These are phyloP conservation scores for Dryococelus australis DNA, from an alignment of 2,888 invertebrate species.

Conservation along the genomic window DNA sequence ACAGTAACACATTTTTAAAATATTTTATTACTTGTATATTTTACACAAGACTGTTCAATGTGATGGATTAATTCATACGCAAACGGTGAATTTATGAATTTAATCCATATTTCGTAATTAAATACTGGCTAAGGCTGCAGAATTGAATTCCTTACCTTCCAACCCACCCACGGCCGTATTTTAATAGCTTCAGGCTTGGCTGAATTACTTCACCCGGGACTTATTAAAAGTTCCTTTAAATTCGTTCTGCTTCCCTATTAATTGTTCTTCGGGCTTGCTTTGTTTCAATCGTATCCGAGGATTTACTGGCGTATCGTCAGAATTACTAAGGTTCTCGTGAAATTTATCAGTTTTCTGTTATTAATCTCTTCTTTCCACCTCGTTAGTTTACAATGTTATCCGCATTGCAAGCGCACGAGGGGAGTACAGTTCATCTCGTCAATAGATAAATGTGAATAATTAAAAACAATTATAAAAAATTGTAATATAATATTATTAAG, in stretches of 20 bases:
- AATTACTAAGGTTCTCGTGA: background rate
- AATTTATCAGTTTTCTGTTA: background rate
- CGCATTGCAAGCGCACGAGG: background rate
- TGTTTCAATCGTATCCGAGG: background rate
- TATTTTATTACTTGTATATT: no score
- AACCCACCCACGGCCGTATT: background rate
- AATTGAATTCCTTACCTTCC: no score
- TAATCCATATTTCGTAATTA: background rate
- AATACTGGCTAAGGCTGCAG: background rate
- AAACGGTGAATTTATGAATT: background rate
- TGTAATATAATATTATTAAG: no score
- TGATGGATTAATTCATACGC: no score
- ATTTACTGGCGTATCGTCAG: background rate
- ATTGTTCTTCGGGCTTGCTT: background rate
- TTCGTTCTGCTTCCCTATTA: background rate
- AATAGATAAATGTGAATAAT: no score
- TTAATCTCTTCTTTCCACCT: background rate
- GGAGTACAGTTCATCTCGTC: no score
- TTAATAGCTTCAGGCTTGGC: background rate
- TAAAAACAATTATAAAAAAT: no score
- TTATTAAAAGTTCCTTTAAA: constrained; percentile 16
- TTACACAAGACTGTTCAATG: no score
- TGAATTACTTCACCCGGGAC: background rate
- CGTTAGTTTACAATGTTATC: background rate
- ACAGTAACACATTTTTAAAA: no score